A percentile compares a stretch with the other conserved stretches of the same genome.
These are phyloP conservation scores for Perdita meconis DNA, from an alignment of 2,888 invertebrate genomes.

Conservation along the genomic window DNA sequence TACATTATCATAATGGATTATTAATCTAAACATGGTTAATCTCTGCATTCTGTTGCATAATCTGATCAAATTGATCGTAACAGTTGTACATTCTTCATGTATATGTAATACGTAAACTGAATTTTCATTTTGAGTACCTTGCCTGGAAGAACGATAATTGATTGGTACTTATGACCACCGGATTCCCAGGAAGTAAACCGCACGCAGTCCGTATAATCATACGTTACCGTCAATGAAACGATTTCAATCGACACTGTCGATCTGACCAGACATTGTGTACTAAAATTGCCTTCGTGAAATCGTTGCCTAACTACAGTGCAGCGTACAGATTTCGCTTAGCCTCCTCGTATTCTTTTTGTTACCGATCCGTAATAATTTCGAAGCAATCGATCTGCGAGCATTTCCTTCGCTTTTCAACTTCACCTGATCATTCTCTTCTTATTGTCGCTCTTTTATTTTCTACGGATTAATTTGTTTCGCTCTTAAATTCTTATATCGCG, in stretches of 20 bases:
- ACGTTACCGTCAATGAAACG: conserved; percentile 36
- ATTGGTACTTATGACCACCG: neutral
- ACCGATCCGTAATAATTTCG: conserved; percentile 41
- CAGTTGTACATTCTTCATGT: no score
- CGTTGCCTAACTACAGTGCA: conserved; percentile 46
- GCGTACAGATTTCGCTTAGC: conserved; percentile 43
- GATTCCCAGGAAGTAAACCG: neutral
- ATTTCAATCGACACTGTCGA: conserved; percentile 35
- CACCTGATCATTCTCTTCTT: neutral
- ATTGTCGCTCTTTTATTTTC: neutral
- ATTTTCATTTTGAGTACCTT: conserved; percentile 31
- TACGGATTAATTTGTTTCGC: no score
- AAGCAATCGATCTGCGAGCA: conserved; percentile 19
- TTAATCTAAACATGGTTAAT: no score
- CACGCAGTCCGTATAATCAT: conserved; percentile 21
- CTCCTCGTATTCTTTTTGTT: conserved; percentile 29
- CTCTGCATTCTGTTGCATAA: no score
- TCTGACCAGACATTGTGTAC: conserved; percentile 39
- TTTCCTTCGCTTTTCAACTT: neutral
- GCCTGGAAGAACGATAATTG: conserved; percentile 2
- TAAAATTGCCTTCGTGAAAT: conserved; percentile 49
- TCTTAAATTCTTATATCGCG: no score
- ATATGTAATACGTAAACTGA: no score
- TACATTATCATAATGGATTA: no score
- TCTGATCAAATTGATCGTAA: no score